Evolutionary conservation across 2,888 invertebrate species (phyloP).

Genomic region (Anoplius nigerrimus): DNA sequence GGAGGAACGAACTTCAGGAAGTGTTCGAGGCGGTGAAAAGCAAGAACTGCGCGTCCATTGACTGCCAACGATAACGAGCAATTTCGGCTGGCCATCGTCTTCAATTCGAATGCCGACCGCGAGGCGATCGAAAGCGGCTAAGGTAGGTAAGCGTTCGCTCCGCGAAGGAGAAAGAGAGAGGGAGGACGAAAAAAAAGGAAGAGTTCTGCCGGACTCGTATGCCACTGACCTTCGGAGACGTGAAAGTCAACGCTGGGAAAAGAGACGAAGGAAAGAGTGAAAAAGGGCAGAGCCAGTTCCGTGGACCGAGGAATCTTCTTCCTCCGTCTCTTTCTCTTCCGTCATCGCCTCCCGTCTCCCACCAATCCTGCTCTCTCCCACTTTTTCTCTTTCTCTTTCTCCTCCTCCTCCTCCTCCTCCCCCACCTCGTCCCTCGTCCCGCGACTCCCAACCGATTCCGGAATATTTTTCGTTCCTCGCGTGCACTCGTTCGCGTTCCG

Average conservation of each 20-base stretch:
- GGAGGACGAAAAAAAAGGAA: neutral
- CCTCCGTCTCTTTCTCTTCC: constrained; percentile 16
- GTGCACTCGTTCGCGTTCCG: constrained; percentile 12
- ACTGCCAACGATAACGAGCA: constrained; percentile 50
- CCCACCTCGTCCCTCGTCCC: too few relatives aligned
- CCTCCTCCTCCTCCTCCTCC: neutral
- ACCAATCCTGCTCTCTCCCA: too few relatives aligned
- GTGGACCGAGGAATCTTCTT: neutral
- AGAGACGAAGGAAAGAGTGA: constrained; percentile 5
- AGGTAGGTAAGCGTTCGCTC: too few relatives aligned
- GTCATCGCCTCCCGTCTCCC: neutral
- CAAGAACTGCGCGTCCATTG: constrained; percentile 65
- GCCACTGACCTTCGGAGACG: constrained; percentile 10
- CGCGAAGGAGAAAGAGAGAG: neutral
- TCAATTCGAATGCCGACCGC: too few relatives aligned
- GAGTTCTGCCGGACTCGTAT: neutral
- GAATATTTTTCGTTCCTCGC: constrained; percentile 5
- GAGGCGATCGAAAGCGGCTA: constrained; percentile 8
- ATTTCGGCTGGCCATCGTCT: constrained; percentile 17
- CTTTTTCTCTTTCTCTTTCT: neutral
- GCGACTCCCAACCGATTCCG: too few relatives aligned
- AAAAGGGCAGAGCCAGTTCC: constrained; percentile 4
- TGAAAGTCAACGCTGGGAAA: constrained; percentile 13
- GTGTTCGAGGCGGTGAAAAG: constrained; percentile 69
- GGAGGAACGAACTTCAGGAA: constrained; percentile 65